Evolutionary conservation across 2,113 vertebrate species (phyloP), one percentile per base, ranked within the genome.

Genomic region (Phoenicopterus ruber): DNA sequence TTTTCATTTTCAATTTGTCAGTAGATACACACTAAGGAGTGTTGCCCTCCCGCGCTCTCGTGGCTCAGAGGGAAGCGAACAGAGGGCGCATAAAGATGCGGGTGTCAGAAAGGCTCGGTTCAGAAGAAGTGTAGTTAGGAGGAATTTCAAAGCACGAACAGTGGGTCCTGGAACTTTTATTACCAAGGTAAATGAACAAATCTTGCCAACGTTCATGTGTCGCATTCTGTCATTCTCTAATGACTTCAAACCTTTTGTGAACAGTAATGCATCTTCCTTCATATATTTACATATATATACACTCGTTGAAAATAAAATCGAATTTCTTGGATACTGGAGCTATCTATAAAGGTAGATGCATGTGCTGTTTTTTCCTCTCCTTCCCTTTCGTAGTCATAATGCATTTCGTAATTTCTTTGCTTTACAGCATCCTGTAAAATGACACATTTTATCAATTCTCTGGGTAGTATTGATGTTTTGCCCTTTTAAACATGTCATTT

Each of bases 401-500:
- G 95, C 82, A 93, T 97, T 97, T 97, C 57, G 50, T 97, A 97
- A 97, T 97, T 97, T 95, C 94, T 96, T 93, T 97, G 95, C 97
- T 98, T 97, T 97, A 90, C 94, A 95, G 95, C 96, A 87, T 96
- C 92, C 97, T 98, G 97, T 95, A 81, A 96, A 98, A 97, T 95
- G 97, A 97, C 97, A 97, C 93, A 91, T 97, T 96, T 98, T 96
- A 96, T 98, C 97, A 98, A 62, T 96, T 97, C 97, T 97, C 98
- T 82, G 95, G 96, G 95, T 96, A 95, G 90, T 97, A 98, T 97
- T 97, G 97, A 98, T 98, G 97, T 96, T 98, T 98, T 98, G 97
- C 96, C 97, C 97, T 98, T 98, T 98, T 96, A 98, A 98, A 98
- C 96, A 93, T 97, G 94, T 98, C 97, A 98, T 98, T 98, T 98